These are phyloP conservation scores for Nothocercus julius DNA, from an alignment of 2,113 vertebrate species.

Conservation along the genomic window DNA sequence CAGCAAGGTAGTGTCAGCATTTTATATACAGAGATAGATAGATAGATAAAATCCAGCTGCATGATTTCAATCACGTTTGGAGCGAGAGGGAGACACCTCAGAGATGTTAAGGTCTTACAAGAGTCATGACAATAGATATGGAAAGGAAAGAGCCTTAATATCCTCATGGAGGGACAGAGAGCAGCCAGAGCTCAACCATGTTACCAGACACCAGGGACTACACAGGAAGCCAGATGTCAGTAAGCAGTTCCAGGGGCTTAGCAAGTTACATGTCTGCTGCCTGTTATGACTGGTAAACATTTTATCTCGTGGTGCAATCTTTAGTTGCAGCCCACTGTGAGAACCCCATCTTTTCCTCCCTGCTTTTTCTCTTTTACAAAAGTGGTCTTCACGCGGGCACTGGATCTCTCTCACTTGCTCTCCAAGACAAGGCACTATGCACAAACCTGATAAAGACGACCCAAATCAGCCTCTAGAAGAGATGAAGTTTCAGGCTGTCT, in stretches of 20 bases:
- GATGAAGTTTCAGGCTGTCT: neutral
- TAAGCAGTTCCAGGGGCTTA: neutral
- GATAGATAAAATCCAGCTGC: neutral
- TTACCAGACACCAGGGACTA: neutral
- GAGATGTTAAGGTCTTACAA: neutral
- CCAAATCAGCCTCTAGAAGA: neutral
- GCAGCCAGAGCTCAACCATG: neutral
- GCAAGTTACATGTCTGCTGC: neutral
- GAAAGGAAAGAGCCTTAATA: neutral
- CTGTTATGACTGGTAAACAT: neutral
- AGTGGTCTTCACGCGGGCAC: neutral
- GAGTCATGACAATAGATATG: neutral
- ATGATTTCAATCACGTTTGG: neutral
- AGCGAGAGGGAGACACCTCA: neutral
- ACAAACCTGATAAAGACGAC: neutral
- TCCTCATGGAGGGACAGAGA: neutral
- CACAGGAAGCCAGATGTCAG: neutral
- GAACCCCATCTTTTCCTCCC: neutral
- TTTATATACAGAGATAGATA: too few relatives aligned
- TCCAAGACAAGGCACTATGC: rapidly evolving
- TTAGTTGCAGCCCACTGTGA: neutral
- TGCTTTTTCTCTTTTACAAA: neutral
- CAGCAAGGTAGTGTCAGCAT: neutral
- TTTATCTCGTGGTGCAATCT: neutral
- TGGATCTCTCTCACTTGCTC: neutral